Evolutionary conservation across 2,113 vertebrate genomes (phyloP).

Genomic region (Hippocampus abdominalis): DNA sequence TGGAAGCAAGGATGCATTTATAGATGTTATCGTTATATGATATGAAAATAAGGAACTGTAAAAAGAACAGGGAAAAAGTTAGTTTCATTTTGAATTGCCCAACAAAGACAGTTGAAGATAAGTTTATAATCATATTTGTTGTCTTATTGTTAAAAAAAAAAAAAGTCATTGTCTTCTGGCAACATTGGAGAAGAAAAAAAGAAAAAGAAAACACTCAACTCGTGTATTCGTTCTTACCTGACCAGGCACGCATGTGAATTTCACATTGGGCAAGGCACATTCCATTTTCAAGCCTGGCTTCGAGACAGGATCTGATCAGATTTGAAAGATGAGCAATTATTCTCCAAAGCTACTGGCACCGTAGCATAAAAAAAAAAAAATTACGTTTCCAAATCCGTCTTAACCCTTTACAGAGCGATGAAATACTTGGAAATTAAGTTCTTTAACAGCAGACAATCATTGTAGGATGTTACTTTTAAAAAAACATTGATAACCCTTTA

Average conservation of each 20-base stretch:
- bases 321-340: background rate
- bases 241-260: rapidly evolving
- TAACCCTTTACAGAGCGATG: background rate
- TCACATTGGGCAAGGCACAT: background rate
- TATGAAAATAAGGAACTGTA: too few relatives aligned
- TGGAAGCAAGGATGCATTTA: too few relatives aligned
- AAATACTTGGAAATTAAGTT: background rate
- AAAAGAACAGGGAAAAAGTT: too few relatives aligned
- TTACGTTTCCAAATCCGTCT: background rate
- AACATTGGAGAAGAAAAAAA: background rate
- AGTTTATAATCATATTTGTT: background rate
- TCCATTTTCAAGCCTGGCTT: rapidly evolving
- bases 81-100: background rate
- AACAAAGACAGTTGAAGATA: background rate
- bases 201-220: background rate
- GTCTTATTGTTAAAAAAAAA: background rate
- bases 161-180: background rate
- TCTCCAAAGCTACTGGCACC: background rate
- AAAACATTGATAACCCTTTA: background rate
- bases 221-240: slow-evolving; percentile 19
- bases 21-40: too few relatives aligned
- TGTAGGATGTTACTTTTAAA: background rate
- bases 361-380: background rate
- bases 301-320: background rate
- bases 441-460: background rate